phyloP scores from a whole-genome alignment of 1,140 invertebrate genomes.

The Xylocopa sonorina region DNA sequence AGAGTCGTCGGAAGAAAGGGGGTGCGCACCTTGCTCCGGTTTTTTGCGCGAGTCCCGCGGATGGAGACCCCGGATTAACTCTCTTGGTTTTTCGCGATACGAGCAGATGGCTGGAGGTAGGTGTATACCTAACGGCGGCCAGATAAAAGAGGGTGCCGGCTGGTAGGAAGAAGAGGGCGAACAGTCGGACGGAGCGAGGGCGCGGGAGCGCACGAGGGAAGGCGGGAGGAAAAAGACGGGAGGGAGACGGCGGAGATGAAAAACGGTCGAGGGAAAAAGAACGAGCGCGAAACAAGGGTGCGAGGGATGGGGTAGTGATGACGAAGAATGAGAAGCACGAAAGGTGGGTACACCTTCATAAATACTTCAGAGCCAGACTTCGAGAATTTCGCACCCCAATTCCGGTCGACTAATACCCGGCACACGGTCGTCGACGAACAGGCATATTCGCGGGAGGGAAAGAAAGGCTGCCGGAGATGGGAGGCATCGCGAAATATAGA shows the following conservation, averaged over 20 bases:
- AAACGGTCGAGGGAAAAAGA: slow-evolving; percentile 60
- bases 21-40: slow-evolving; percentile 13
- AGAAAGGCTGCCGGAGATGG: slow-evolving; percentile 52
- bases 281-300: slow-evolving; percentile 33
- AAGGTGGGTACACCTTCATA: slow-evolving; percentile 66
- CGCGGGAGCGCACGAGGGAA: slow-evolving; percentile 2
- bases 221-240: slow-evolving; percentile 24
- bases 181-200: slow-evolving; percentile 20
- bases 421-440: slow-evolving; percentile 26
- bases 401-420: slow-evolving; percentile 57
- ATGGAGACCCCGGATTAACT: slow-evolving; percentile 54
- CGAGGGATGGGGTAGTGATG: slow-evolving; percentile 44
- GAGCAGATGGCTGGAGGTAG: slow-evolving; percentile 34
- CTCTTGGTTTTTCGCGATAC: slow-evolving; percentile 51
- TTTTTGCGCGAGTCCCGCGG: slow-evolving; percentile 46
- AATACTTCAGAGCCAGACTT: slow-evolving; percentile 74
- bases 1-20: slow-evolving; percentile 36
- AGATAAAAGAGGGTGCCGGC: slow-evolving; percentile 48
- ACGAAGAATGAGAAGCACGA: slow-evolving; percentile 43
- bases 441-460: slow-evolving; percentile 27
- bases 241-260: slow-evolving; percentile 51
- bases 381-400: slow-evolving; percentile 71
- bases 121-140: slow-evolving; percentile 48
- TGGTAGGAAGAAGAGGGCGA: slow-evolving; percentile 38
- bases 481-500: slow-evolving; percentile 23